phyloP scores from a whole-genome alignment of 1,140 invertebrate species.

The Choristoneura fumiferana region DNA sequence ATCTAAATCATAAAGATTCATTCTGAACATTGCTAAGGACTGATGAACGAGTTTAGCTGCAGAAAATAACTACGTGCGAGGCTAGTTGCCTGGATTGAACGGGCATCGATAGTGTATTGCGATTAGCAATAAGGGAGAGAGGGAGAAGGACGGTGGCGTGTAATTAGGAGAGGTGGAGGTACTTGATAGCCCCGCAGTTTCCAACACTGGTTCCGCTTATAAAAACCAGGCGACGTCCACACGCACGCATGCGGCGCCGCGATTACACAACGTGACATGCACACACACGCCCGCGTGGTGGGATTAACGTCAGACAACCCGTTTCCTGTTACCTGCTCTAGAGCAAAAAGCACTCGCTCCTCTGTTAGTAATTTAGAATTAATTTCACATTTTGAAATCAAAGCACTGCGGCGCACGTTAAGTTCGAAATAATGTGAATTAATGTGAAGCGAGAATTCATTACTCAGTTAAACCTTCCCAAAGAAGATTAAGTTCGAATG shows the following conservation, averaged over 20 bases:
- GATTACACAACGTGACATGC: slow-evolving; percentile 44
- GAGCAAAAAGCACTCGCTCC: slow-evolving; percentile 59
- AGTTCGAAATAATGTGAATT: slow-evolving; percentile 20
- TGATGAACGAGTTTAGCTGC: slow-evolving; percentile 41
- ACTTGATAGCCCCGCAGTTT: slow-evolving; percentile 41
- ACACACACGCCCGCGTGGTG: slow-evolving; percentile 32
- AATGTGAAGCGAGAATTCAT: slow-evolving; percentile 15
- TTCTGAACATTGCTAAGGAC: slow-evolving; percentile 44
- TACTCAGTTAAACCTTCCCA: slow-evolving; percentile 23
- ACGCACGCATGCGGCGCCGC: slow-evolving; percentile 41
- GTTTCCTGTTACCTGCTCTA: slow-evolving; percentile 69
- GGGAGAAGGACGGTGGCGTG: slow-evolving; percentile 35
- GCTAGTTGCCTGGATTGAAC: slow-evolving; percentile 16
- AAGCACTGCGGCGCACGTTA: slow-evolving; percentile 23
- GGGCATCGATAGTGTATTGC: slow-evolving; percentile 31
- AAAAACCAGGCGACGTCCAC: slow-evolving; percentile 50
- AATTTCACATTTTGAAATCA: slow-evolving; percentile 58
- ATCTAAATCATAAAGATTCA: slow-evolving; percentile 62
- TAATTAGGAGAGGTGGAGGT: slow-evolving; percentile 45
- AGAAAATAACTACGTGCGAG: slow-evolving; percentile 24
- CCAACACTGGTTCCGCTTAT: slow-evolving; percentile 33
- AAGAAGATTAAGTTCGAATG: slow-evolving; percentile 27
- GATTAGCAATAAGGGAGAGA: slow-evolving; percentile 23
- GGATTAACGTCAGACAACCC: slow-evolving; percentile 67
- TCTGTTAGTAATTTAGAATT: slow-evolving; percentile 64